phyloP scores from a whole-genome alignment of 2,113 vertebrate genomes.

The Corvus cornix region DNA sequence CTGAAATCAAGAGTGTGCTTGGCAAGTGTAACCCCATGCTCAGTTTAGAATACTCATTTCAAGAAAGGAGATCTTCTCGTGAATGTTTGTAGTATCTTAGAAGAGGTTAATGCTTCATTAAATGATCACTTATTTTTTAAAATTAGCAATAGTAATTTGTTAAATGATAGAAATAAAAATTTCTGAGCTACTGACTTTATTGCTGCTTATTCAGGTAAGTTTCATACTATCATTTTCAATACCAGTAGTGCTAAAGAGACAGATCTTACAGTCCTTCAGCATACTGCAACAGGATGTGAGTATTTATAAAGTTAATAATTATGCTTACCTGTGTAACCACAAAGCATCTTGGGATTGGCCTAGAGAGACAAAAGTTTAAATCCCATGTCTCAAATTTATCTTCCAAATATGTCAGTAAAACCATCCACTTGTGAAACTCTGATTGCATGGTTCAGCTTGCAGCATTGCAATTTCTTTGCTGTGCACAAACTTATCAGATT shows the following conservation, averaged over 20 bases:
- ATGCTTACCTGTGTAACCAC: not conserved
- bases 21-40: not conserved
- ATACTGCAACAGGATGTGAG: not conserved
- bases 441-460: not conserved
- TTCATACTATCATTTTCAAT: not conserved
- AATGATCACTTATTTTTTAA: accelerated
- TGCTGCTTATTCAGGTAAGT: not conserved
- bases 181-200: not conserved
- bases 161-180: not conserved
- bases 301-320: not conserved
- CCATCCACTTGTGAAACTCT: not conserved
- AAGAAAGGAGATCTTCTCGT: not conserved
- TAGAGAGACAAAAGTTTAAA: not conserved
- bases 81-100: not conserved
- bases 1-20: not conserved
- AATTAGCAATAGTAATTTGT: not conserved
- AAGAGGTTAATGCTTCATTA: not conserved
- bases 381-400: not conserved
- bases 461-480: not conserved
- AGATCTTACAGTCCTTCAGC: not conserved
- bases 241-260: not conserved
- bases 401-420: not conserved
- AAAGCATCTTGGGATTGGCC: not conserved
- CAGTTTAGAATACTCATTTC: not conserved
- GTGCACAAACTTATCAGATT: not conserved